These are phyloP conservation scores for Drosophila neonasuta DNA, from an alignment of 2,888 invertebrate genomes.

Conservation along the genomic window DNA sequence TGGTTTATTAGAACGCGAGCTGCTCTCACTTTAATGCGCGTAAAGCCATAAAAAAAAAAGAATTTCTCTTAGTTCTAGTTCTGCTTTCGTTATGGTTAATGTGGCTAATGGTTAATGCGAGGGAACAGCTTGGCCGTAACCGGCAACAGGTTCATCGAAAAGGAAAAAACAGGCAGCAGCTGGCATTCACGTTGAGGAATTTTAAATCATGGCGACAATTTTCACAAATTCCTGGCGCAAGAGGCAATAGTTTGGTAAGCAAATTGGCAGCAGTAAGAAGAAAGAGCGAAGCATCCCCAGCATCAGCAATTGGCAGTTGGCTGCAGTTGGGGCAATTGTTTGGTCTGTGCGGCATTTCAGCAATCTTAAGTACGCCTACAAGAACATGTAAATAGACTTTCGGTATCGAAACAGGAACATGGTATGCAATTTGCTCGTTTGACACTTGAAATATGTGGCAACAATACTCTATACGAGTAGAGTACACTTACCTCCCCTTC, in stretches of 20 bases:
- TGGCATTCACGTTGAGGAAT: constrained; percentile 49
- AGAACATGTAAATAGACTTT: constrained; percentile 81
- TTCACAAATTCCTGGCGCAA: constrained; percentile 69
- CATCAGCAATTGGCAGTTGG: constrained; percentile 10
- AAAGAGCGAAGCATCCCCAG: not conserved
- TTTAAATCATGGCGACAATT: constrained; percentile 80
- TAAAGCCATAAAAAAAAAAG: constrained; percentile 50
- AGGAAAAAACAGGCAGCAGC: constrained; percentile 35
- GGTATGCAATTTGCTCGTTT: constrained; percentile 81
- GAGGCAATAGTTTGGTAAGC: constrained; percentile 53
- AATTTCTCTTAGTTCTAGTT: constrained; percentile 49
- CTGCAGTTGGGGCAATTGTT: constrained; percentile 46
- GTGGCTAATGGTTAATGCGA: constrained; percentile 2
- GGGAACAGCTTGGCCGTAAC: constrained; percentile 47
- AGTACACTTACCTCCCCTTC: constrained; percentile 5
- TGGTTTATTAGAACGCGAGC: constrained; percentile 4
- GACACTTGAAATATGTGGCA: constrained; percentile 81
- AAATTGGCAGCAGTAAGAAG: constrained; percentile 58
- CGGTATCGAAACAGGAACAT: constrained; percentile 74
- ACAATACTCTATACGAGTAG: constrained; percentile 52
- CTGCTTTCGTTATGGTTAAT: constrained; percentile 53
- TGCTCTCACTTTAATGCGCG: constrained; percentile 60
- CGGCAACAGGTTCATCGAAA: constrained; percentile 54
- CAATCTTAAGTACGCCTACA: constrained; percentile 81
- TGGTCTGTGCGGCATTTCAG: constrained; percentile 73